These are phyloP conservation scores for Fulmarus glacialis DNA, from an alignment of 2,113 vertebrate genomes.

Conservation along the genomic window DNA sequence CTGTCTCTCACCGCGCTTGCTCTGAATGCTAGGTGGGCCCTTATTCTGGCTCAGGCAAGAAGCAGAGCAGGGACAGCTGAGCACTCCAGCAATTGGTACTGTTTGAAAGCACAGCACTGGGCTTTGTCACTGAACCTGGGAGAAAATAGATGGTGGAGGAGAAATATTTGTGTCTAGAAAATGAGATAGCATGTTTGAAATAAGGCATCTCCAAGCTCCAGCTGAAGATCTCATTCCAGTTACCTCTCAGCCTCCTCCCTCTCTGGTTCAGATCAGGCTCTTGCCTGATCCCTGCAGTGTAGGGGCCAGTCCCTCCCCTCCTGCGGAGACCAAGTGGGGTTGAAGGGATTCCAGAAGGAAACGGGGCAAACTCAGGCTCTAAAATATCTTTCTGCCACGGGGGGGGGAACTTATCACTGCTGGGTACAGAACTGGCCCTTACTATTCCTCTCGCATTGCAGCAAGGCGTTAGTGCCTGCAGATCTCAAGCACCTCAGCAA, in stretches of 20 bases:
- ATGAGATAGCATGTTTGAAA: not conserved
- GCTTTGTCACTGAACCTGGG: not conserved
- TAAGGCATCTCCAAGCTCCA: not conserved
- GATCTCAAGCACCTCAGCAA: not conserved
- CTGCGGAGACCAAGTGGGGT: not conserved
- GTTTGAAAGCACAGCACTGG: not conserved
- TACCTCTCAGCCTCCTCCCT: not conserved
- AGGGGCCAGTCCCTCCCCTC: fast-evolving
- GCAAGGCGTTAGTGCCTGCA: not conserved
- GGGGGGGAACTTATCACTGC: not conserved
- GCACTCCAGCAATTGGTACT: not conserved
- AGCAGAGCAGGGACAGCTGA: not conserved
- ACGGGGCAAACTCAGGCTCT: not conserved
- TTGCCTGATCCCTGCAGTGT: not conserved
- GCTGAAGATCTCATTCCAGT: not conserved
- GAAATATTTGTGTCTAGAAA: not conserved
- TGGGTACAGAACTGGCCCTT: not conserved
- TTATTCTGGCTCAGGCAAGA: not conserved
- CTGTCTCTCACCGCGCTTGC: not conserved
- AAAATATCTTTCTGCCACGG: not conserved
- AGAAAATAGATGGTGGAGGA: not conserved
- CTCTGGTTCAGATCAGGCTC: not conserved
- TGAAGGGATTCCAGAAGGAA: not conserved
- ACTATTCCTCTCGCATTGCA: not conserved
- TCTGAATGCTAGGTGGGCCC: not conserved